These are phyloP conservation scores for Rhimphoctona megacephalus DNA, from an alignment of 2,888 invertebrate species.

Conservation along the genomic window DNA sequence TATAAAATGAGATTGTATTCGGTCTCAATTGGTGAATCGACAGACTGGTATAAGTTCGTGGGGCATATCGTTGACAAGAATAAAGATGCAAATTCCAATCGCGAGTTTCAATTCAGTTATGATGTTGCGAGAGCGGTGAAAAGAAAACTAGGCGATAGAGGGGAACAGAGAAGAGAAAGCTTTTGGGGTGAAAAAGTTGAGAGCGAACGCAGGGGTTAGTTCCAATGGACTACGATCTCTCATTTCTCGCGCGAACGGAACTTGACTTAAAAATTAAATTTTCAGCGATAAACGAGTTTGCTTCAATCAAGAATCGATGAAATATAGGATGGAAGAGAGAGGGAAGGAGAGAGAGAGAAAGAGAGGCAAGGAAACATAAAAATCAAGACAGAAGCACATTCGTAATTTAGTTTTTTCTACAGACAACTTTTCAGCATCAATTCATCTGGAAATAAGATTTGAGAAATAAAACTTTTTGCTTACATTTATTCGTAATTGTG, in stretches of 20 bases:
- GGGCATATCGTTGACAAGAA: slow-evolving; percentile 51
- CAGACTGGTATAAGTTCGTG: slow-evolving; percentile 10
- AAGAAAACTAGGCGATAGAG: neutral
- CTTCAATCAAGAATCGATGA: slow-evolving; percentile 57
- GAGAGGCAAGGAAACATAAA: slow-evolving; percentile 1
- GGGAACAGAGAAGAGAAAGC: neutral
- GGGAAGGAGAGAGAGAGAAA: too few relatives aligned
- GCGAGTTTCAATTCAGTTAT: slow-evolving; percentile 55
- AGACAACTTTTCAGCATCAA: neutral
- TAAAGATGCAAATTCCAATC: slow-evolving; percentile 59
- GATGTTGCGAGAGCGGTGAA: slow-evolving; percentile 1
- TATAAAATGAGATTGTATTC: neutral
- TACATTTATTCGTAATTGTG: slow-evolving; percentile 12
- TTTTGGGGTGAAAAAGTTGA: slow-evolving; percentile 30
- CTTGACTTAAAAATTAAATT: slow-evolving; percentile 64
- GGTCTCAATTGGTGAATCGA: neutral
- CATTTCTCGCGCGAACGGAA: slow-evolving; percentile 29
- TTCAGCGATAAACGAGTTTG: slow-evolving; percentile 53
- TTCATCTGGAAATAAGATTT: slow-evolving; percentile 23
- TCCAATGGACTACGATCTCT: neutral
- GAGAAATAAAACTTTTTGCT: neutral
- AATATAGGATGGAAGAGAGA: neutral
- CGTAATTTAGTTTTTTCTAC: slow-evolving; percentile 37
- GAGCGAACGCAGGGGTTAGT: slow-evolving; percentile 6
- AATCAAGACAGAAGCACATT: slow-evolving; percentile 13